Evolutionary conservation across 2,888 invertebrate genomes (phyloP).

Genomic region (Phlogophora meticulosa): DNA sequence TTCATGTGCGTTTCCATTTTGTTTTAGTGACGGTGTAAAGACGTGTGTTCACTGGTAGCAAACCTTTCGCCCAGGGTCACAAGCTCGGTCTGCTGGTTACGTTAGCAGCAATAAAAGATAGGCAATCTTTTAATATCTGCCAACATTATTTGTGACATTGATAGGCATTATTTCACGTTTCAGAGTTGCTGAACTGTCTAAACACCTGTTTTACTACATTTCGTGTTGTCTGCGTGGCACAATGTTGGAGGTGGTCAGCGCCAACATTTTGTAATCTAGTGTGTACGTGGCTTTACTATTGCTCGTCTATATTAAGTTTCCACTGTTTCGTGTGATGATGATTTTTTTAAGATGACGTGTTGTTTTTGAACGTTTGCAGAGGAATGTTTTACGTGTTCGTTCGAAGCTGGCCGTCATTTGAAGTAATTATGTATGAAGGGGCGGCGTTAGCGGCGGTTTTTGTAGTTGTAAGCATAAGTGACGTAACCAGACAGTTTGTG

Average conservation of each 20-base stretch:
- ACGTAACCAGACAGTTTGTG: constrained; percentile 20
- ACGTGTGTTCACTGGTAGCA: constrained; percentile 26
- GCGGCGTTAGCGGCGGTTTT: constrained; percentile 26
- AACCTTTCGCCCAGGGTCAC: background rate
- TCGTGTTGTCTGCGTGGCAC: constrained; percentile 1
- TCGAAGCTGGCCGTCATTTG: constrained; percentile 54
- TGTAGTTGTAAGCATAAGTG: constrained; percentile 30
- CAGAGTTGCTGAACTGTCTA: constrained; percentile 14
- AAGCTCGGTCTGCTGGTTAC: background rate
- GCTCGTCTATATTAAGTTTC: constrained; percentile 60
- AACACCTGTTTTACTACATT: constrained; percentile 41
- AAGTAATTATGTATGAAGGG: constrained; percentile 39
- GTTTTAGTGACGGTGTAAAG: constrained; percentile 41
- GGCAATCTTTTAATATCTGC: constrained; percentile 14
- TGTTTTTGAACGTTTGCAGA: constrained; percentile 53
- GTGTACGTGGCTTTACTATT: constrained; percentile 37
- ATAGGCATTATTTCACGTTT: constrained; percentile 19
- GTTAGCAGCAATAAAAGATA: background rate
- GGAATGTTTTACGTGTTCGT: constrained; percentile 57
- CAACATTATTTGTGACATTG: constrained; percentile 41
- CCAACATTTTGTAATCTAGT: constrained; percentile 27
- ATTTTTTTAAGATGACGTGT: constrained; percentile 58
- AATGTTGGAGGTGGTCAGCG: background rate
- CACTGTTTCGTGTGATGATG: constrained; percentile 27
- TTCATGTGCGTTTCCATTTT: constrained; percentile 46